A percentile compares a stretch with the other conserved stretches of the same genome.
Evolutionary conservation across 23 tunicate genomes (phyloP).

Genomic region (Trididemnum nubilum): DNA sequence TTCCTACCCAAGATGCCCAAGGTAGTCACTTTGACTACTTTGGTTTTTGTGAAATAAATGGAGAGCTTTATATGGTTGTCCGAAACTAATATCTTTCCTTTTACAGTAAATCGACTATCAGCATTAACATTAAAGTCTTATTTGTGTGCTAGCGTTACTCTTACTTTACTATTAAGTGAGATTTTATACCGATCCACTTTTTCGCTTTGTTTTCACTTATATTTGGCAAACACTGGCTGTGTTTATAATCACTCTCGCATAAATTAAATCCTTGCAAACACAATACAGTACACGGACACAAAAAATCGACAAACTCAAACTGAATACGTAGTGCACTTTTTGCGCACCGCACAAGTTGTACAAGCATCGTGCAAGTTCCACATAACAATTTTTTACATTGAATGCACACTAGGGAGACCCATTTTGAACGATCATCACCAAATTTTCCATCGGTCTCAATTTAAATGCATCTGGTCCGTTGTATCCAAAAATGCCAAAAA

Average conservation of each 20-base stretch:
- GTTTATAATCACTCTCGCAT: background rate
- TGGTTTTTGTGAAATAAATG: background rate
- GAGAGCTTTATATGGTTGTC: background rate
- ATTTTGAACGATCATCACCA: too few relatives aligned
- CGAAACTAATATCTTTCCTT: background rate
- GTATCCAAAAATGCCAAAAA: too few relatives aligned
- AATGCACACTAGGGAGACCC: too few relatives aligned
- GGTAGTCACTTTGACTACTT: background rate
- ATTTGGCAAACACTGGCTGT: background rate
- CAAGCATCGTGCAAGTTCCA: background rate
- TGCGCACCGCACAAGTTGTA: background rate
- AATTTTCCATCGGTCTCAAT: too few relatives aligned
- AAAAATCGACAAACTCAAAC: background rate
- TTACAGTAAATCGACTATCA: background rate
- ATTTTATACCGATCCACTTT: background rate
- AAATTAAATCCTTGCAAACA: background rate
- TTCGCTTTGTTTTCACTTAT: background rate
- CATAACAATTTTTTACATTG: background rate
- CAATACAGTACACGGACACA: constrained; percentile 1
- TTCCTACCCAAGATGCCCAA: background rate
- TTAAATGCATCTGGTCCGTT: too few relatives aligned
- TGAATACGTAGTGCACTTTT: background rate
- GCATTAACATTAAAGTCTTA: background rate
- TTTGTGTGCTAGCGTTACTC: background rate
- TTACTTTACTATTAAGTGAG: background rate